These are phyloP conservation scores for Leptatherina wallacei DNA, from an alignment of 2,797 vertebrate genomes.

Conservation along the genomic window DNA sequence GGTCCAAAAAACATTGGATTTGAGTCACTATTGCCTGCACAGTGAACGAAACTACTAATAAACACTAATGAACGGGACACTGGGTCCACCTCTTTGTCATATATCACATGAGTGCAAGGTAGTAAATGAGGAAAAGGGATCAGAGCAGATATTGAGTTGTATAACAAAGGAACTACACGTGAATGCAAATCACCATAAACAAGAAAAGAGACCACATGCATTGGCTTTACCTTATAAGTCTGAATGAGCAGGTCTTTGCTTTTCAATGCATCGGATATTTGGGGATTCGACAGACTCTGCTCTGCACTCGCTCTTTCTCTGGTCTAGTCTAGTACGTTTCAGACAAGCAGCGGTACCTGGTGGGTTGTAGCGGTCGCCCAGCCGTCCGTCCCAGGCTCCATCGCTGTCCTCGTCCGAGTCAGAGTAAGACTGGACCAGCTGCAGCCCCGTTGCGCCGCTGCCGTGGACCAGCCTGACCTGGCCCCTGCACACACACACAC, in stretches of 20 bases:
- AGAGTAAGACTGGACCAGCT: conserved; percentile 91
- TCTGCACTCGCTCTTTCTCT: background rate
- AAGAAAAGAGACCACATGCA: background rate
- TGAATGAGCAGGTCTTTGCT: background rate
- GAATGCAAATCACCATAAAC: background rate
- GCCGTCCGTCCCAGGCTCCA: conserved; percentile 90
- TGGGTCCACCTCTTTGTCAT: too few species aligned
- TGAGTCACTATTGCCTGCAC: background rate
- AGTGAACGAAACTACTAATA: too few species aligned
- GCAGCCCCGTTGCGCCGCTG: conserved; percentile 88
- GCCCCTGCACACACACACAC: conserved; percentile 81
- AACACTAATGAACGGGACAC: too few species aligned
- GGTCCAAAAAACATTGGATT: too few species aligned
- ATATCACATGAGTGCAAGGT: too few species aligned
- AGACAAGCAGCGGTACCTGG: conserved; percentile 80
- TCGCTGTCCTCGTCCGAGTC: conserved; percentile 94
- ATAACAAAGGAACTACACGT: background rate
- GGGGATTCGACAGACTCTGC: background rate
- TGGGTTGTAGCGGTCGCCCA: conserved; percentile 91
- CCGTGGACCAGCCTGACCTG: conserved; percentile 94
- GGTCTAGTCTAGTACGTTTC: background rate
- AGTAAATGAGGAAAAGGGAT: too few species aligned
- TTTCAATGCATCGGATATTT: background rate
- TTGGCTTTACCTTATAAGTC: background rate
- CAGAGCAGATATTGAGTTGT: background rate